These are phyloP conservation scores for Dryobota labecula DNA, from an alignment of 2,888 invertebrate genomes.

Conservation along the genomic window DNA sequence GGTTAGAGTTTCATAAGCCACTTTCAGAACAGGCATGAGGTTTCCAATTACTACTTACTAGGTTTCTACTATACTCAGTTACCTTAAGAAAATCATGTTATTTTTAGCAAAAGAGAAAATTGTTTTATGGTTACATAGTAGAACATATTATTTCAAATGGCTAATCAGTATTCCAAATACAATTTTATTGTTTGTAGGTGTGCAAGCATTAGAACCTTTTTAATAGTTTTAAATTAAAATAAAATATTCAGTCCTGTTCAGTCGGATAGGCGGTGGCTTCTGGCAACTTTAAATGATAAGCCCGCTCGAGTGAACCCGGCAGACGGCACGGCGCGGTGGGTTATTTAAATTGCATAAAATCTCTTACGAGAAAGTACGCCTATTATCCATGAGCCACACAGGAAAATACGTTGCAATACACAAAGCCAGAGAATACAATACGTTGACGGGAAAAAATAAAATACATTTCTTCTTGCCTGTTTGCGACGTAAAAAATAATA, in stretches of 20 bases:
- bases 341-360: conserved; percentile 61
- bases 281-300: conserved; percentile 58
- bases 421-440: conserved; percentile 30
- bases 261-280: conserved; percentile 25
- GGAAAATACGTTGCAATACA: conserved; percentile 42
- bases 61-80: neutral
- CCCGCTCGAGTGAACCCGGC: conserved; percentile 33
- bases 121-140: neutral
- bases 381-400: conserved; percentile 46
- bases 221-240: conserved; percentile 33
- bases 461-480: conserved; percentile 9
- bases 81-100: neutral
- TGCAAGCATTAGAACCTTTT: conserved; percentile 7
- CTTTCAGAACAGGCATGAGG: neutral
- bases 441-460: conserved; percentile 14
- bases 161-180: neutral
- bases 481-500: conserved; percentile 27
- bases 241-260: conserved; percentile 27
- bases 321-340: conserved; percentile 35
- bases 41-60: neutral
- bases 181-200: neutral
- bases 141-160: neutral
- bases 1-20: conserved; percentile 11
- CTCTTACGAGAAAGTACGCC: conserved; percentile 47
- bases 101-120: neutral